phyloP scores from a whole-genome alignment of 2,113 vertebrate genomes.

The Oreotrochilus melanogaster region DNA sequence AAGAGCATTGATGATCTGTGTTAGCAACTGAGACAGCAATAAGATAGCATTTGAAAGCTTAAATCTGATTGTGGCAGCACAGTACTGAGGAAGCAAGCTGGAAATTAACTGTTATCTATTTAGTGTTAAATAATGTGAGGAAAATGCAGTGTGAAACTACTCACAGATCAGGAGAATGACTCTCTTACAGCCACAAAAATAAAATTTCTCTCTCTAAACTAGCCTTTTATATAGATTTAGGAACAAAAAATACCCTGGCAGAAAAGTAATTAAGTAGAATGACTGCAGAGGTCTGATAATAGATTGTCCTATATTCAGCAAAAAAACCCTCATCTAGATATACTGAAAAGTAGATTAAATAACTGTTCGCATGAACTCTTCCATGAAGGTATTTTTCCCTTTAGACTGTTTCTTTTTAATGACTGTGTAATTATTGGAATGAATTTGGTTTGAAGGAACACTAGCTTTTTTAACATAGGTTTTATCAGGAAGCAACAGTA shows the following conservation, averaged over 20 bases:
- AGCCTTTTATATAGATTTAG: not conserved
- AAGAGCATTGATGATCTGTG: not conserved
- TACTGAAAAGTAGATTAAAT: slow-evolving; percentile 40
- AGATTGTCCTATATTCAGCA: slow-evolving; percentile 22
- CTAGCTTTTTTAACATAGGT: not conserved
- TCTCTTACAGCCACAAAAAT: not conserved
- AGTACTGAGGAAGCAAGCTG: not conserved
- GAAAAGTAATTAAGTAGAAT: slow-evolving; percentile 48
- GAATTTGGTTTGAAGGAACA: not conserved
- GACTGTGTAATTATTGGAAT: slow-evolving; percentile 39
- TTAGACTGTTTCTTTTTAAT: slow-evolving; percentile 37
- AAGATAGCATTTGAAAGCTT: not conserved
- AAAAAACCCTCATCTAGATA: slow-evolving; percentile 16
- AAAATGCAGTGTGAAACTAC: not conserved
- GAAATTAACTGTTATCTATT: not conserved
- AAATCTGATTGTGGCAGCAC: not conserved
- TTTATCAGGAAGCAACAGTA: not conserved
- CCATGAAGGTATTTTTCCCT: not conserved
- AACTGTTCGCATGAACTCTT: slow-evolving; percentile 1
- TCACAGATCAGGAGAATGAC: not conserved
- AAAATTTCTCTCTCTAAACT: not conserved
- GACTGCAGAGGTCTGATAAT: slow-evolving; percentile 24
- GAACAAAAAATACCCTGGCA: not conserved
- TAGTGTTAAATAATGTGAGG: not conserved
- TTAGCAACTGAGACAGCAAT: not conserved